Evolutionary conservation across 2,113 vertebrate species (phyloP).

Genomic region (Ahaetulla prasina): DNA sequence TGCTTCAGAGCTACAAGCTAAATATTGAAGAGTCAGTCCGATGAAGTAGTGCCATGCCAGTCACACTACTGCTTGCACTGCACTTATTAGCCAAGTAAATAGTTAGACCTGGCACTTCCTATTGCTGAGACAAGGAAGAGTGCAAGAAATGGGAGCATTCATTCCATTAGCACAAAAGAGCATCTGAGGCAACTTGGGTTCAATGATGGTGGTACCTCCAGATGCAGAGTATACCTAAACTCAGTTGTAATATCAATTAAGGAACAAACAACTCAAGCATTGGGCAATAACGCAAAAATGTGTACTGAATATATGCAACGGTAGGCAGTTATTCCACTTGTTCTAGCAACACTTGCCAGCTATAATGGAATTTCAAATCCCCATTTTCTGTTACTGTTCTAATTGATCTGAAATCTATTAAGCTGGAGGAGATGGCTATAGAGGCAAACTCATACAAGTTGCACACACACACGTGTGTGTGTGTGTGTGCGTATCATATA

Average conservation of each 20-base stretch:
- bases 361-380: background rate
- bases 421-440: background rate
- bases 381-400: background rate
- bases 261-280: background rate
- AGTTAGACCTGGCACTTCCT: constrained; percentile 16
- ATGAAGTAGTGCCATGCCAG: background rate
- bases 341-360: background rate
- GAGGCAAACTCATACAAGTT: background rate
- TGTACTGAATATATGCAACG: background rate
- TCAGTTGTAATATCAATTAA: background rate
- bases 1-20: background rate
- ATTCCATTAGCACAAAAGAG: background rate
- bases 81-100: background rate
- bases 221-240: background rate
- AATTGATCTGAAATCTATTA: background rate
- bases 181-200: background rate
- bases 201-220: background rate
- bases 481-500: background rate
- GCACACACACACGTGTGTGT: too few species aligned
- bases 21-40: background rate
- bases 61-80: background rate
- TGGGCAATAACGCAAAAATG: background rate
- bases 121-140: background rate
- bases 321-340: background rate
- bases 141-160: background rate